Base-by-base conservation (phyloP, 2,797 vertebrate genomes). In the Atherinosoma microstoma region DNA sequence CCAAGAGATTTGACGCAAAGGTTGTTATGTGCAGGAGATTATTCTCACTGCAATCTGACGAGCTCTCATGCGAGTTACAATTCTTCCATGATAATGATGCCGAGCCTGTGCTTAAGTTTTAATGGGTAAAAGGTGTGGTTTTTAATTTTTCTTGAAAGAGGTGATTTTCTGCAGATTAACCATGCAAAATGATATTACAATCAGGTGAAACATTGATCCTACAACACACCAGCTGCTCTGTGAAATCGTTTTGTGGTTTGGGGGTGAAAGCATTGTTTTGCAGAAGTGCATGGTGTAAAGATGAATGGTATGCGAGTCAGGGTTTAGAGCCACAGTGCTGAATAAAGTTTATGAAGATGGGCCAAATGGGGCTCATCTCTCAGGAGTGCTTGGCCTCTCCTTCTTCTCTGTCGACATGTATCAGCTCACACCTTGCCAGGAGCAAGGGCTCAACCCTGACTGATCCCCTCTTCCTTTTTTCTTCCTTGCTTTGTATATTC, bases 1-100 rank as follows among this genome's bases (percentile, higher is more conserved):
- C 79, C 57, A 59, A 76, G 75, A 81, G 75, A 82, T 84, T 80
- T 85, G 68, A 86, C 85, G 80, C 73, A 69, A 79, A 81, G 70
- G 78, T 86, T 81, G 85, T 69, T 84, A 76, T 87, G 73, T 66
- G 63, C 29, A 29, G 87, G 84, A 83, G 70, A 85, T 64, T 75
- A 78, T 78, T 75, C 77, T 84, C 83, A 69, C 73, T 82, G 87
- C 78, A 64, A 77, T 65, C 78, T 76, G 78, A 75, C 59, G 76
- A 74, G 80, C 71, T 84, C 83, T 83, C 75, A 68, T 64, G 78
- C 77, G 83, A 85, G 75, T 73, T 54, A 67, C 70, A 59, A 73
- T 77, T 75, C 66, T 64, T 87, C 79, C 66, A 54, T 12, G 64
- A 75, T 71, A 79, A 63, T n/a, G 70, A 64, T 78, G 88, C 83